These are phyloP conservation scores for Nothobranchius furzeri DNA, from an alignment of 2,113 vertebrate species.

Conservation along the genomic window DNA sequence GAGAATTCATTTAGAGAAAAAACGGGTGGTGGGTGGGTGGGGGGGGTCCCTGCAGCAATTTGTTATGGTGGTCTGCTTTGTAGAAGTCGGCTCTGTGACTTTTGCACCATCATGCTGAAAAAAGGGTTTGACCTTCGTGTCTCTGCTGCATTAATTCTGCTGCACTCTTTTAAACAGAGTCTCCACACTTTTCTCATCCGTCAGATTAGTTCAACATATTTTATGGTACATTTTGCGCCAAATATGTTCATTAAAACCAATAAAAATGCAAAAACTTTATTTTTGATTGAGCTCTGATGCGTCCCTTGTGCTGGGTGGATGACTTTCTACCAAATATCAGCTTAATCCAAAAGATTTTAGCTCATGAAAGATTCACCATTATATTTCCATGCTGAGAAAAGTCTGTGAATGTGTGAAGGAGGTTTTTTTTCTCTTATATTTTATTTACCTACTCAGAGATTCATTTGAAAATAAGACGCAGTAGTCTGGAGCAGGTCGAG, in stretches of 20 bases:
- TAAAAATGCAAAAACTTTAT: too few relatives aligned
- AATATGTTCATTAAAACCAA: background rate
- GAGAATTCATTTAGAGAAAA: conserved; percentile 27
- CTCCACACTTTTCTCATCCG: background rate
- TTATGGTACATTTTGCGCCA: background rate
- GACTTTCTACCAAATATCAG: conserved; percentile 42
- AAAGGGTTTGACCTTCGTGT: conserved; percentile 26
- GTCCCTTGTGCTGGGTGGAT: background rate
- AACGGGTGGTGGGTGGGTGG: conserved; percentile 9
- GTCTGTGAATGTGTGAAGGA: conserved; percentile 4
- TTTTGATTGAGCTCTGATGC: too few relatives aligned
- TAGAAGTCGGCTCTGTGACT: conserved; percentile 18
- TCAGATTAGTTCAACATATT: background rate
- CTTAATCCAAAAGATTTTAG: conserved; percentile 38
- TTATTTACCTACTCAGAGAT: conserved; percentile 6
- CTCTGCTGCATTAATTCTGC: conserved; percentile 7
- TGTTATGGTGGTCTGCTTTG: conserved; percentile 29
- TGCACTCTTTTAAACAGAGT: background rate
- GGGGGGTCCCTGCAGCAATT: conserved; percentile 48
- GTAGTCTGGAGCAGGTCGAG: background rate
- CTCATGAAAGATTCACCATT: conserved; percentile 48
- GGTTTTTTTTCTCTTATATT: conserved; percentile 5
- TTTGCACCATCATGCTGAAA: conserved; percentile 2
- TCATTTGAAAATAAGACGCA: background rate
- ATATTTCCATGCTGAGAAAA: conserved; percentile 30